phyloP scores from a whole-genome alignment of 30 jellyfish, hydroid and myxozoan species.

The Turritopsis rubra region DNA sequence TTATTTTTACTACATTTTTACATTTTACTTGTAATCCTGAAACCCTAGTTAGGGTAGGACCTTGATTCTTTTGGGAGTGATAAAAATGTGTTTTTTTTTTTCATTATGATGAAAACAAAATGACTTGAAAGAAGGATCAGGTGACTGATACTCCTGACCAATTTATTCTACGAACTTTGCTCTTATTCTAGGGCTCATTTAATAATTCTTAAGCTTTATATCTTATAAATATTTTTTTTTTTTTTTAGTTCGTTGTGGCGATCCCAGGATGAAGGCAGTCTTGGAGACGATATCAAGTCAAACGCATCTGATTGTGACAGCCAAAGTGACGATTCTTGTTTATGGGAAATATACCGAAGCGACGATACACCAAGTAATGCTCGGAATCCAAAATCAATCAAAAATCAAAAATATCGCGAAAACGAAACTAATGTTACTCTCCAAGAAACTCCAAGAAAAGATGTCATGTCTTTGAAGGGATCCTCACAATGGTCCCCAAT shows the following conservation, averaged over 20 bases:
- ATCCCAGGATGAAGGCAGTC: neutral
- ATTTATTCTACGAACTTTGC: neutral
- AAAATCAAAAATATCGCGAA: neutral
- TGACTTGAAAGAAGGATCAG: no score
- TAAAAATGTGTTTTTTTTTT: no score
- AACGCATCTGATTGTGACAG: constrained; percentile 6
- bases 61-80: no score
- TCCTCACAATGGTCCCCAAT: neutral
- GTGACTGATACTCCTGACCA: no score
- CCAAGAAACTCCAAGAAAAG: neutral
- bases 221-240: neutral
- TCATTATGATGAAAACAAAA: no score
- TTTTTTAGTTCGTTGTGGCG: neutral
- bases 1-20: no score
- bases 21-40: no score
- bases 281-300: constrained; percentile 11
- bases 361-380: neutral
- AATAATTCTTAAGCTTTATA: no score
- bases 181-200: no score
- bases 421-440: neutral
- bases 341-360: neutral
- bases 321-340: constrained; percentile 13
- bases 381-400: neutral
- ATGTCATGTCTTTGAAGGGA: neutral
- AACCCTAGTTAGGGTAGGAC: no score